Percentiles rank a stretch among this genome's conserved stretches.
phyloP scores from a whole-genome alignment of 2,797 vertebrate species.

The Acanthurus tractus region DNA sequence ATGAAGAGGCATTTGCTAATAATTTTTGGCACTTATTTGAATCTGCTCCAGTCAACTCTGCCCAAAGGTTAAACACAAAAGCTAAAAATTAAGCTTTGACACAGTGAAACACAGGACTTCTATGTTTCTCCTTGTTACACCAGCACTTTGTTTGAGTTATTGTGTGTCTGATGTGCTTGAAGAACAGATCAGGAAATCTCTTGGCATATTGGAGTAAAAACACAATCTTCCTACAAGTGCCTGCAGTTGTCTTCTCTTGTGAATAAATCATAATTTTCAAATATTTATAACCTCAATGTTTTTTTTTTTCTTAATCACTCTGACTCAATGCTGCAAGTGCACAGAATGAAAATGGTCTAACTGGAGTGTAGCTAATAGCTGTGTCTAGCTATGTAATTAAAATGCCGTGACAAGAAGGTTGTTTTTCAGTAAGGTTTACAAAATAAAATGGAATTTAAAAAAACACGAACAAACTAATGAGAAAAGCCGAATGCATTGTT shows the following conservation, averaged over 20 bases:
- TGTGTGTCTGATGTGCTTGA: constrained; percentile 2
- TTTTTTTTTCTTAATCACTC: neutral
- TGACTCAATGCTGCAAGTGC: neutral
- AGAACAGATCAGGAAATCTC: constrained; percentile 4
- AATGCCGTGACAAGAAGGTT: neutral
- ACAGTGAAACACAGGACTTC: neutral
- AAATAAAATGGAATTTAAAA: neutral
- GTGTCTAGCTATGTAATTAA: neutral
- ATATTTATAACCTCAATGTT: constrained; percentile 13
- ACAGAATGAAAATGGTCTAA: neutral
- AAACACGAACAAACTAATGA: neutral
- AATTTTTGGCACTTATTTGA: neutral
- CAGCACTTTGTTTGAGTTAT: constrained; percentile 16
- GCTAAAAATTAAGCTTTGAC: constrained; percentile 28
- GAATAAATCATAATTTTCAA: constrained; percentile 60
- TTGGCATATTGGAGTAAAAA: constrained; percentile 28
- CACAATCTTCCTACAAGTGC: constrained; percentile 42
- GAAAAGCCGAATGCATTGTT: constrained; percentile 18
- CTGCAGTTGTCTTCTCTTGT: constrained; percentile 51
- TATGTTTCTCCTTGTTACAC: constrained; percentile 12
- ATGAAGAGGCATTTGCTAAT: constrained; percentile 7
- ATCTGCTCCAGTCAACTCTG: neutral
- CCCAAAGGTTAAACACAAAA: constrained; percentile 21
- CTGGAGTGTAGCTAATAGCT: neutral
- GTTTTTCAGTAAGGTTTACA: neutral